Evolutionary conservation across 2,113 vertebrate genomes (phyloP), one percentile per base, ranked within the genome.

Genomic region (Coptodon bakossiorum): DNA sequence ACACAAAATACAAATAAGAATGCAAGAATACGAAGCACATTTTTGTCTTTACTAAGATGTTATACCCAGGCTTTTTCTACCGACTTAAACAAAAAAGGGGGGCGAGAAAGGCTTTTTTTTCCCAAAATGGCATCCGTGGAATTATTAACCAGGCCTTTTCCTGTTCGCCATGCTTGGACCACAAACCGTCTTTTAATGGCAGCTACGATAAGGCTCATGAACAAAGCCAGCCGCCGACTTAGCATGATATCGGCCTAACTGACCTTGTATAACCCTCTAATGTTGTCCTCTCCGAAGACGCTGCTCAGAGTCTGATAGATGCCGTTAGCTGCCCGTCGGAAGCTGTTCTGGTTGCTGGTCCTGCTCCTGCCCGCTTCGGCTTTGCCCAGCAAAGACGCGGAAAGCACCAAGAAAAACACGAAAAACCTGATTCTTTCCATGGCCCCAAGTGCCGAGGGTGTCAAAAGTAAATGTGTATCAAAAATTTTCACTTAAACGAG

Each of bases 261-360:
- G 82, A 99, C 98, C 97, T 98, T 98, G 93, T 98, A 97, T 12
- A 97, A 82, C 10, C 96, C 96, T 90, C 97, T 94, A 86, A 98
- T 98, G 94, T 97, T 99, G 80, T 99, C 98, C 95, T 99, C 98
- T 43, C 98, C 98, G 90, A 98, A 97, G 3, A 98, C 91, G 84
- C 95, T 96, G 96, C 97, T 97, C 81, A 98, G 86, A 31, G 96
- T 97, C 90, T 98, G 98, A 85, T 98, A 98, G 84, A 99, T 91
- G 12, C 96, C 97, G 88, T 94, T 97, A 80, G 96, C 97, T 4
- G 97, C 96, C 86, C 97, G 97, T 86, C 97, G 97, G 89, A 98
- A 94, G 94, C 96, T 97, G 96, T 98, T 97, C 83, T 96, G 94
- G 91, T 96, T 97, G 88, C 97, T 97, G 4, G 97, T 95, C 63